These are phyloP conservation scores for Pipistrellus pipistrellus DNA, from an alignment of 2,797 vertebrate species.

Conservation along the genomic window DNA sequence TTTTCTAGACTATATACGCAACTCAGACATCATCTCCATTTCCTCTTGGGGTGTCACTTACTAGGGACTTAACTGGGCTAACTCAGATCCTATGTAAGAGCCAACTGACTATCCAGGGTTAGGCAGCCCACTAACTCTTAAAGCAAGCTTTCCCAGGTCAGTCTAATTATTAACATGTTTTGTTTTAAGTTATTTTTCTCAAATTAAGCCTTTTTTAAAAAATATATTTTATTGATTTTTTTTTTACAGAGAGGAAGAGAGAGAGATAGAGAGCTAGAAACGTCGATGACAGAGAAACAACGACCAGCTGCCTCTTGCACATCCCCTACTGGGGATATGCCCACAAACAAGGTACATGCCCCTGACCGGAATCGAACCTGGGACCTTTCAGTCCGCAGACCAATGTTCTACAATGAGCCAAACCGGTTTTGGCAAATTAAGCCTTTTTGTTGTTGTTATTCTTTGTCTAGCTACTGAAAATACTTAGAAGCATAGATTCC, in stretches of 20 bases:
- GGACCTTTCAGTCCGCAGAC: too few relatives aligned
- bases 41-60: background rate
- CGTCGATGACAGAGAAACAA: too few relatives aligned
- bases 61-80: background rate
- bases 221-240: too few relatives aligned
- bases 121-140: background rate
- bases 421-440: background rate
- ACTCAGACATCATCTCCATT: background rate
- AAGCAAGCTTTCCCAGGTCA: background rate
- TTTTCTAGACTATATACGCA: constrained; percentile 6
- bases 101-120: background rate
- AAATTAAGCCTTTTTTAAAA: background rate
- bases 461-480: constrained; percentile 4
- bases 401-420: too few relatives aligned
- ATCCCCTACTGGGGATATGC: too few relatives aligned
- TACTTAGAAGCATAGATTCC: background rate
- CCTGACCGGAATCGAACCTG: too few relatives aligned
- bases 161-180: background rate
- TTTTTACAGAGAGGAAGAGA: too few relatives aligned
- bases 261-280: too few relatives aligned
- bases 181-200: constrained; percentile 18
- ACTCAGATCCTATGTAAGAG: background rate
- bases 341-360: too few relatives aligned
- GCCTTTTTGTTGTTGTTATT: background rate
- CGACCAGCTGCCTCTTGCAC: too few relatives aligned